A percentile compares a stretch with the other conserved stretches of the same genome.
These are phyloP conservation scores for Callipepla squamata DNA, from an alignment of 2,113 vertebrate genomes.

Conservation along the genomic window DNA sequence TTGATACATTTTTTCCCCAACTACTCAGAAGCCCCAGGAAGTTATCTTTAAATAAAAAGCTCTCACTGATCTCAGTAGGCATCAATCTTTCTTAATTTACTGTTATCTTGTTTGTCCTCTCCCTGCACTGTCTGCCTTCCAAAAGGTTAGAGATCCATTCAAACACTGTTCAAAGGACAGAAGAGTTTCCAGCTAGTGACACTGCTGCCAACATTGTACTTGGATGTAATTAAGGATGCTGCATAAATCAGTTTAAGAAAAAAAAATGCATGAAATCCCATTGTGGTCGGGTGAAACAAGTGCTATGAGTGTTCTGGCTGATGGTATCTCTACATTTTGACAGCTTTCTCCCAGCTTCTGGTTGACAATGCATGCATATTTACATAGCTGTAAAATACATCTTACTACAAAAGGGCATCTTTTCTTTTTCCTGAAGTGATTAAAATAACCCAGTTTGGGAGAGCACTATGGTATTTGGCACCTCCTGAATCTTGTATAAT, in stretches of 20 bases:
- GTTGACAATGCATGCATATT: neutral
- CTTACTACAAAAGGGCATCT: neutral
- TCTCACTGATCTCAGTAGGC: neutral
- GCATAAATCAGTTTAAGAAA: neutral
- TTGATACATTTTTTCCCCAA: neutral
- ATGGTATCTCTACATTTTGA: neutral
- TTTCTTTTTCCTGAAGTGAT: neutral
- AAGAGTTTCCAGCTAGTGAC: neutral
- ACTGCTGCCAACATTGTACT: neutral
- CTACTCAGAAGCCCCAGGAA: neutral
- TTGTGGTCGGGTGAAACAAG: neutral
- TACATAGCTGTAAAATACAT: neutral
- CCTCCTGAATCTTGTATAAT: neutral
- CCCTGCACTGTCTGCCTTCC: neutral
- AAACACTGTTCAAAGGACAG: neutral
- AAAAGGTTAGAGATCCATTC: neutral
- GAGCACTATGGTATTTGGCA: neutral
- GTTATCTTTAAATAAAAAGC: constrained; percentile 12
- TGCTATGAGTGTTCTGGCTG: neutral
- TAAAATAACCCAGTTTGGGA: neutral
- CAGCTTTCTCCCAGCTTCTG: neutral
- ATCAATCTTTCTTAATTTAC: constrained; percentile 31
- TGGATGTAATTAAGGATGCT: neutral
- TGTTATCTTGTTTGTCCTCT: constrained; percentile 14
- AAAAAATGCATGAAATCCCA: neutral